Evolutionary conservation across 2,113 vertebrate species (phyloP), one percentile per base, ranked within the genome.

Genomic region (Corydoras maculifer): DNA sequence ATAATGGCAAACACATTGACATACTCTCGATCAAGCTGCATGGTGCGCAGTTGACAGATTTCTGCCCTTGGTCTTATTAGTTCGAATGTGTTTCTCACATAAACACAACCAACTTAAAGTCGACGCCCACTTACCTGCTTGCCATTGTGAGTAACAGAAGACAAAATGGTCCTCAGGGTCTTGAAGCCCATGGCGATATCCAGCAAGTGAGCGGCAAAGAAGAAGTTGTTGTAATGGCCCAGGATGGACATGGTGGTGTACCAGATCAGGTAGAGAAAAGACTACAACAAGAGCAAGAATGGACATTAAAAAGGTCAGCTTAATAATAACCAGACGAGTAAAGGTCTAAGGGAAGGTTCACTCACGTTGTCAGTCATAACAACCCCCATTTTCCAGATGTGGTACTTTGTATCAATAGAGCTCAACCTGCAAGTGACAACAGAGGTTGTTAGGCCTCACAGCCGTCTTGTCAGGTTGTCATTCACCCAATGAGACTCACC

Each of bases 191-290:
- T 99, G 12, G 97, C 97, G 12, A 99, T 99, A 79, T 99, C 97
- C 84, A 99, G 84, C 60, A 99, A 85, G 65, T 99, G 97, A 75
- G 94, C 94, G 62, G 97, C 97, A 32, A 99, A 99, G 91, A 99
- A 99, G 88, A 99, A 99, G 86, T 99, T 99, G 86, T 99, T 99
- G 88, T 95, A 98, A 86, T 99, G 97, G 61, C 97, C 97, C 64
- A 96, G 91, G 77, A 96, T 86, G 2, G 97, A 99, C 95, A 98
- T 96, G 74, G 84, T 92, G 3, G 94, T 92, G 74, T 99, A 99
- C 97, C 97, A 99, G 81, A 94, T 94, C 59, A 99, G 88, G 83
- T 99, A 99, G 59, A 99, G 89, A 86, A 94, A 98, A 3, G 86
- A 91, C 97, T 99, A 84, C 4, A 78, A 58, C 35, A 61, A 14